Evolutionary conservation across 1,140 invertebrate genomes (phyloP).

Genomic region (Helicoverpa armigera): DNA sequence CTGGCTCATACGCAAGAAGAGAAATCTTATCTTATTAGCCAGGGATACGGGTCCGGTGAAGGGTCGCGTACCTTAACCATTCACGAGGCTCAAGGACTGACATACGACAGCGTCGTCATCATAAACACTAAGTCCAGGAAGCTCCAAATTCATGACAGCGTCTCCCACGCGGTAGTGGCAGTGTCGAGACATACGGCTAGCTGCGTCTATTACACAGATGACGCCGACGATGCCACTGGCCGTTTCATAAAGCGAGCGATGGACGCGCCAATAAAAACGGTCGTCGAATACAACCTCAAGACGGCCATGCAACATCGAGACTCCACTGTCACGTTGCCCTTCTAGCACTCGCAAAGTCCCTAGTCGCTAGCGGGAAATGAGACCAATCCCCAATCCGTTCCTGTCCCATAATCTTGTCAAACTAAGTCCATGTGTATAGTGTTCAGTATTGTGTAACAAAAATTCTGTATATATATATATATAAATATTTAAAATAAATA

Average conservation of each 20-base stretch:
- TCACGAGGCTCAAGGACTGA: neutral
- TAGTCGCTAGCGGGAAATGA: neutral
- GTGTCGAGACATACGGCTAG: neutral
- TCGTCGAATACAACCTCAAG: constrained; percentile 9
- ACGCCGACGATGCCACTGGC: constrained; percentile 5
- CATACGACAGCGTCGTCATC: neutral
- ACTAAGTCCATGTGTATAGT: too few species aligned
- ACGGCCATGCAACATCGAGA: constrained; percentile 24
- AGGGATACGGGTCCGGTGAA: neutral
- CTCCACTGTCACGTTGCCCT: neutral
- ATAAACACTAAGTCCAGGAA: too few species aligned
- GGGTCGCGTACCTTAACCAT: constrained; percentile 10
- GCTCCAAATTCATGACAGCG: too few species aligned
- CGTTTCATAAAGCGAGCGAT: neutral
- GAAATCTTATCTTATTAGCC: neutral
- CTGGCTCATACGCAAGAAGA: constrained; percentile 2
- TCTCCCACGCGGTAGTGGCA: too few species aligned
- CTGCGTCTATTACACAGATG: constrained; percentile 1
- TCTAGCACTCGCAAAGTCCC: neutral
- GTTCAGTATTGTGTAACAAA: too few species aligned
- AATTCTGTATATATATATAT: too few species aligned
- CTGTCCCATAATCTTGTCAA: too few species aligned
- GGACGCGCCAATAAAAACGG: neutral
- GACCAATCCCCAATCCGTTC: too few species aligned
- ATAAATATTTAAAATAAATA: too few species aligned